Evolutionary conservation across 2,888 invertebrate species (phyloP), one percentile per base, ranked within the genome.

Genomic region (Drosophila testacea): DNA sequence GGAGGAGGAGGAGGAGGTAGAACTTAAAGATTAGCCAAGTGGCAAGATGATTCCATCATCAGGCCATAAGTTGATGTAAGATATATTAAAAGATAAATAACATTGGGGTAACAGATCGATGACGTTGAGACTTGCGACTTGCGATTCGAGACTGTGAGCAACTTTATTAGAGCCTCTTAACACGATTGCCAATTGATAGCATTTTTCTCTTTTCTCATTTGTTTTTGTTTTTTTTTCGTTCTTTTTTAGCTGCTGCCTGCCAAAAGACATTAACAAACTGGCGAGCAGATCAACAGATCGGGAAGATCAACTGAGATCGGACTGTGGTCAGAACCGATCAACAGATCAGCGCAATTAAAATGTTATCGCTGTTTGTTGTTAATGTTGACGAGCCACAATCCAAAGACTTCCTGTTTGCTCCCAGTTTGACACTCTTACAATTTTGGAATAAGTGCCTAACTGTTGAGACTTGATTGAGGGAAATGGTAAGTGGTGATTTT

Each of bases 321-420:
- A 13, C 54, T 56, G 55, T 65, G 84, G 82, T 76, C 82, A 66
- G 66, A 65, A 42, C 59, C 62, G 72, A 72, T 57, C 75, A 42
- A 27, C 38, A 73, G 87, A 88, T 88, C 83, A 84, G 81, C 55
- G 87, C 83, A 84, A 88, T 89, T 87, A 89, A 85, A 85, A 81
- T 81, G 79, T 89, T 84, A 89, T 87, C 89, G 81, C 77, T 68
- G 81, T 84, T 89, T 87, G 79, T 77, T 88, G 86, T 88, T 88
- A 67, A 88, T 64, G 70, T 71, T 83, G 83, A 85, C 74, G 80
- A 73, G 54, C 51, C 69, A 61, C 61, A 56, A 61, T 59, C 22
- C 39, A 51, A 60, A 73, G 61, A 88, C 88, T 83, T 83, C 88
- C 86, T 85, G 83, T 77, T 54, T 73, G 50, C 57, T 61, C 63